phyloP scores from a whole-genome alignment of 2,888 invertebrate genomes.

The Bunonema sp. region DNA sequence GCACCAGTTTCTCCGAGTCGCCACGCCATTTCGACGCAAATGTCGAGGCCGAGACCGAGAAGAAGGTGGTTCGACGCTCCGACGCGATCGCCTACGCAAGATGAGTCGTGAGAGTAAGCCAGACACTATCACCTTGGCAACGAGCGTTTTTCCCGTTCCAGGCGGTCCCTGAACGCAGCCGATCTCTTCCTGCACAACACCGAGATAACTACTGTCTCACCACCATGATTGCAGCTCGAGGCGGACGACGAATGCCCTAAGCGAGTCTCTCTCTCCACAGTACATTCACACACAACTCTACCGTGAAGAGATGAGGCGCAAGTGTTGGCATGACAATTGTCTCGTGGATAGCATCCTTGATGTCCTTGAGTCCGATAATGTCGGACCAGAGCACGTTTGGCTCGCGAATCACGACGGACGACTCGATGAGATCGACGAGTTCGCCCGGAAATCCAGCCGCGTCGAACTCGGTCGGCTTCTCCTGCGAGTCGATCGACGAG shows the following conservation, averaged over 20 bases:
- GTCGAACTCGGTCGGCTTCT: too few relatives aligned
- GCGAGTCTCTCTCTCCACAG: neutral
- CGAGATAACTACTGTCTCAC: too few relatives aligned
- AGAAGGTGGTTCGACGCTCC: constrained; percentile 51
- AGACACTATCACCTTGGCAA: constrained; percentile 8
- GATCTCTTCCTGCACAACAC: too few relatives aligned
- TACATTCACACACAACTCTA: constrained; percentile 12
- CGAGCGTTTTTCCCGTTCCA: constrained; percentile 51
- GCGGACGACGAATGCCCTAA: constrained; percentile 56
- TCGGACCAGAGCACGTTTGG: too few relatives aligned
- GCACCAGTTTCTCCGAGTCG: constrained; percentile 94
- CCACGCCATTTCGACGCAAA: constrained; percentile 95
- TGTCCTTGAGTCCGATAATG: constrained; percentile 49
- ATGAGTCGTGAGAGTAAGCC: neutral
- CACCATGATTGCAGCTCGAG: constrained; percentile 66
- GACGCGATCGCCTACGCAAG: constrained; percentile 49
- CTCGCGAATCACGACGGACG: too few relatives aligned
- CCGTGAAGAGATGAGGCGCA: constrained; percentile 89
- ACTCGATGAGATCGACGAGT: too few relatives aligned
- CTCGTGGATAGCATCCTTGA: constrained; percentile 67
- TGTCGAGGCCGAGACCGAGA: constrained; percentile 79
- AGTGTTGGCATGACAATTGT: constrained; percentile 90
- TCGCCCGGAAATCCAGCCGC: too few relatives aligned
- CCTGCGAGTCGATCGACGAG: too few relatives aligned
- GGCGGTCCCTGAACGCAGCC: too few relatives aligned